Evolutionary conservation across 23 tunicate species (phyloP), one percentile per base, ranked within the genome.

Genomic region (Styela plicata): DNA sequence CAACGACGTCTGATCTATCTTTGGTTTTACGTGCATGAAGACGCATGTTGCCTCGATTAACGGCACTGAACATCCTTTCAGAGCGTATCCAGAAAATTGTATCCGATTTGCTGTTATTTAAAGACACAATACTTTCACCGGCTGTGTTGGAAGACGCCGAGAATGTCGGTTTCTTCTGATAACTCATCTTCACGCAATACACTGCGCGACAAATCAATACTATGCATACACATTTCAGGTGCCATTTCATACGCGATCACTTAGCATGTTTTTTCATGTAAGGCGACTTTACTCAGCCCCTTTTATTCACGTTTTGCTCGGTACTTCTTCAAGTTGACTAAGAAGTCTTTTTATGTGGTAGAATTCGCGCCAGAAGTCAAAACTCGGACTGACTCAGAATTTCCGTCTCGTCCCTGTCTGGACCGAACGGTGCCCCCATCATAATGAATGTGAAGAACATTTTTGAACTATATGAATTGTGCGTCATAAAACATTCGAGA

Each of bases 161-260:
- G 22, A 67, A 67, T 22, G 24, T 24, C 13, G 71, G 24, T 18
- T 25, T 25, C 1, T 25, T 29, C 17, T 24, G 19, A 29, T 67
- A 22, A 25, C 19, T 22, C 31, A 1, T 67, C 31, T 67, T 29
- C 22, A 24, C 30, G 16, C 71, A 27, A 27, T 22, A 29, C 22
- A 29, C 71, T 67, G 71, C 16, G 0, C 2, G 16, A 29, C 71
- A 67, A 29, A 67, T 67, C 71, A 67, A 67, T 67, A 67, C 31
- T 27, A 29, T 29, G 31, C 71, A 67, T 1, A 67, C 71, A 67
- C 31, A 67, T 67, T 67, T 67, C 71, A 67, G 71, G 16, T 29
- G 31, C 71, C 71, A 67, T 67, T 67, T 67, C 71, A 67, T 67
- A 67, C 71, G 71, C 57, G 13, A 44, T 44, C 13, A 5, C 57